Evolutionary conservation across 2,888 invertebrate genomes (phyloP).

Genomic region (Ormyrus nitidulus): DNA sequence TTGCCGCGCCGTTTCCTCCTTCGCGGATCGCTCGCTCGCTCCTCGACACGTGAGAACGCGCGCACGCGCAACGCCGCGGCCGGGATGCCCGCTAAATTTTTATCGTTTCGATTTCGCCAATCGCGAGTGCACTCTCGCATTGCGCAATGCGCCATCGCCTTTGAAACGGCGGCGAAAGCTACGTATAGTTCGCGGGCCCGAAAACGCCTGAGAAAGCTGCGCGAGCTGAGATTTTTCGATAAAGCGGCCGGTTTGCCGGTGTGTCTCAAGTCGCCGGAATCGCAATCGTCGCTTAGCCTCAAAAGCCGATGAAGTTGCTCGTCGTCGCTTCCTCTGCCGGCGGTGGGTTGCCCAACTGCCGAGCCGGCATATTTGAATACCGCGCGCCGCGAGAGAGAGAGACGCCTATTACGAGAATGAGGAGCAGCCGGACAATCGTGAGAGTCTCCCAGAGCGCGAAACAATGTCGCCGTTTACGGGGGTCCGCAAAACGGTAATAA

Average conservation of each 20-base stretch:
- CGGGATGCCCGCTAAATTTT: not conserved
- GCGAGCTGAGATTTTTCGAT: slow-evolving; percentile 27
- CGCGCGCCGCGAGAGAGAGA: slow-evolving; percentile 44
- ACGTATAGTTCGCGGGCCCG: slow-evolving; percentile 18
- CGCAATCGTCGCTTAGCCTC: slow-evolving; percentile 56
- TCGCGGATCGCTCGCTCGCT: slow-evolving; percentile 36
- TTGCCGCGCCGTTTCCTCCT: slow-evolving; percentile 42
- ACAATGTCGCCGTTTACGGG: slow-evolving; percentile 53
- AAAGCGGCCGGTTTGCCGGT: slow-evolving; percentile 35
- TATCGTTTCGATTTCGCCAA: not conserved
- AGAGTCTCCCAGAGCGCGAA: slow-evolving; percentile 70
- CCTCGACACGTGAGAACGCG: slow-evolving; percentile 37
- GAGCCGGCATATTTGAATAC: slow-evolving; percentile 69
- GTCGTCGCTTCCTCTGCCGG: slow-evolving; percentile 58
- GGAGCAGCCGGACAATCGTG: slow-evolving; percentile 72
- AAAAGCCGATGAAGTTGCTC: slow-evolving; percentile 38
- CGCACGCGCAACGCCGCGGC: slow-evolving; percentile 12
- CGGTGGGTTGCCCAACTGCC: slow-evolving; percentile 67
- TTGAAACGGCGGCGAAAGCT: slow-evolving; percentile 11
- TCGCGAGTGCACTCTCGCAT: not conserved
- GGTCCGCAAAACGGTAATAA: slow-evolving; percentile 46
- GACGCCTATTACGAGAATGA: slow-evolving; percentile 69
- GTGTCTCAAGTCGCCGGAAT: slow-evolving; percentile 53
- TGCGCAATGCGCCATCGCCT: not conserved
- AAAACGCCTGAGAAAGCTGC: too few species aligned